phyloP scores from a whole-genome alignment of 1,140 invertebrate species.

The Apis laboriosa region DNA sequence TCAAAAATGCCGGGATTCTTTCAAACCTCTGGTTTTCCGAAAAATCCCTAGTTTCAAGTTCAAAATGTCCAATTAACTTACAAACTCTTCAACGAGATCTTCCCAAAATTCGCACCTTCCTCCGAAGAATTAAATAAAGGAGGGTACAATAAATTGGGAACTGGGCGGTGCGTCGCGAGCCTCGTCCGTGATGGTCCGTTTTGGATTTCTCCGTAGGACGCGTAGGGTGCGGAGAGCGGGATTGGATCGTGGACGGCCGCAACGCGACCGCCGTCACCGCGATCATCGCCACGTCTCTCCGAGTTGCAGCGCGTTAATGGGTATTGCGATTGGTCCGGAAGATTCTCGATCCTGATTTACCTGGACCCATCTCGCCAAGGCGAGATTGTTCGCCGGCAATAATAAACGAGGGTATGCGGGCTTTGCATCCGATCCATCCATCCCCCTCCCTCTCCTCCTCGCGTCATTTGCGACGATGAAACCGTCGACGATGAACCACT shows the following conservation, averaged over 20 bases:
- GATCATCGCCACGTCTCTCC: slow-evolving; percentile 59
- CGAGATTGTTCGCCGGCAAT: slow-evolving; percentile 50
- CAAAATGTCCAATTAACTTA: too few species aligned
- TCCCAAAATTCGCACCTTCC: too few species aligned
- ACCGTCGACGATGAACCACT: background rate
- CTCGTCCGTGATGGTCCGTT: slow-evolving; percentile 34
- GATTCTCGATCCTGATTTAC: slow-evolving; percentile 57
- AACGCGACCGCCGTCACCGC: slow-evolving; percentile 61
- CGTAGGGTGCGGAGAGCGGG: slow-evolving; percentile 18
- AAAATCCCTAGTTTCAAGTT: too few species aligned
- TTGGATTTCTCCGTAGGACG: slow-evolving; percentile 50
- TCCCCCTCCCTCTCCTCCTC: background rate
- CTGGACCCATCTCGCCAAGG: slow-evolving; percentile 11
- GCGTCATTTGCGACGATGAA: background rate
- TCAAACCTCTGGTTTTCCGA: too few species aligned
- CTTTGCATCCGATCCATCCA: slow-evolving; percentile 7
- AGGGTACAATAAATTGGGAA: background rate
- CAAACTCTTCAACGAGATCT: background rate
- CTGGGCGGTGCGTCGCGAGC: background rate
- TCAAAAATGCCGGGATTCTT: too few species aligned
- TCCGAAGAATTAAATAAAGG: background rate
- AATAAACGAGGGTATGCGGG: slow-evolving; percentile 41
- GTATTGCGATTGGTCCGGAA: slow-evolving; percentile 63
- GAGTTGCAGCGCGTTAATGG: slow-evolving; percentile 63
- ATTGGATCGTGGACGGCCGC: slow-evolving; percentile 58